These are phyloP conservation scores for Agrotis ipsilon DNA, from an alignment of 2,888 invertebrate species.

Conservation along the genomic window DNA sequence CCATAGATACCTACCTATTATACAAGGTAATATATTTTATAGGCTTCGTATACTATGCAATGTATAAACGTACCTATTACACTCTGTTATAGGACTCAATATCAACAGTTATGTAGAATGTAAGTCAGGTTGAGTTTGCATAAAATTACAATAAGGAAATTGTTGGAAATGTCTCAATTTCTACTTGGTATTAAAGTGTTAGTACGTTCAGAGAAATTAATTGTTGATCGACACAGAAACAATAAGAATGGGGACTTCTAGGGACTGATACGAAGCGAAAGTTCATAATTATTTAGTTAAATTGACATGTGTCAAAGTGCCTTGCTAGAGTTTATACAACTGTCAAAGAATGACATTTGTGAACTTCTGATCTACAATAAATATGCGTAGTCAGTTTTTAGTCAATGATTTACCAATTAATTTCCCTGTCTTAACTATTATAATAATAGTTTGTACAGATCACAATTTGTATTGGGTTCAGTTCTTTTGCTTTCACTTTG, in stretches of 20 bases:
- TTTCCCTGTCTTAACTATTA: too few species aligned
- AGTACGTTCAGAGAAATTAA: background rate
- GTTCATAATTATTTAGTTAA: too few species aligned
- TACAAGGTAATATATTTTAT: slow-evolving; percentile 11
- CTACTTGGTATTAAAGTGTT: background rate
- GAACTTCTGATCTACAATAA: too few species aligned
- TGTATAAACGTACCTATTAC: background rate
- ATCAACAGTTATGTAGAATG: background rate
- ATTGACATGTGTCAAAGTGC: too few species aligned
- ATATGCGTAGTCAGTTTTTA: too few species aligned
- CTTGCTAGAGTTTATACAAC: too few species aligned
- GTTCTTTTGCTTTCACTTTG: background rate
- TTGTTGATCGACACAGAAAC: too few species aligned
- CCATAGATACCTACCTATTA: background rate
- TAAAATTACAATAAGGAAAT: slow-evolving; percentile 2
- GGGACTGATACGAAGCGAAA: too few species aligned
- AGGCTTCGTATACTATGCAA: background rate
- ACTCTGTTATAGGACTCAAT: background rate
- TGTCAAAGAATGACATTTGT: too few species aligned
- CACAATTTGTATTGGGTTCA: background rate
- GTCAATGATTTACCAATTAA: background rate
- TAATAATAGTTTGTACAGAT: background rate
- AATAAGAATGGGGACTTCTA: too few species aligned
- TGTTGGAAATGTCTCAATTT: background rate
- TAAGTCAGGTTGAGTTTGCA: background rate